Evolutionary conservation across 1,140 invertebrate species (phyloP).

Genomic region (Lepidurus apus): DNA sequence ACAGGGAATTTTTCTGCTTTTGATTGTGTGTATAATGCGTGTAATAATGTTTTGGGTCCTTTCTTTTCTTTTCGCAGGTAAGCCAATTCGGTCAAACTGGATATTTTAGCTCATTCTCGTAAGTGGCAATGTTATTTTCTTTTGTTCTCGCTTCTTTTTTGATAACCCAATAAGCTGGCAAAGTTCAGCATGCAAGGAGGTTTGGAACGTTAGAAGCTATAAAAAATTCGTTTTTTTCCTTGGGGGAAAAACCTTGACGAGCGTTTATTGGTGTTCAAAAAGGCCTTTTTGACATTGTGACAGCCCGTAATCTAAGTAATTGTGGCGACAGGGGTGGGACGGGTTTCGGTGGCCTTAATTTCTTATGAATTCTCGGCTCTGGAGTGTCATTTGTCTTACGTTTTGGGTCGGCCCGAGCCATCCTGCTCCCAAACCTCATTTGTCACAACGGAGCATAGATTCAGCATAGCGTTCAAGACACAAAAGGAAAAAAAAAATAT

Average conservation of each 20-base stretch:
- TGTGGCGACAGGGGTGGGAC: conserved; percentile 12
- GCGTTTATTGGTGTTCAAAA: background rate
- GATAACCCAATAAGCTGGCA: background rate
- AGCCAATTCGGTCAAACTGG: conserved; percentile 1
- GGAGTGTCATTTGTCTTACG: background rate
- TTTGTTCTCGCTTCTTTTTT: background rate
- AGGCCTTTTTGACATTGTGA: background rate
- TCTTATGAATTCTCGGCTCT: background rate
- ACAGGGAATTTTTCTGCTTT: background rate
- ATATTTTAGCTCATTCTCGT: background rate
- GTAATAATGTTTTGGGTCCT: background rate
- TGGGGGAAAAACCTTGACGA: background rate
- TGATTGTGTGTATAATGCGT: background rate
- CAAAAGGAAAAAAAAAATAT: background rate
- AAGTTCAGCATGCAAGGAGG: background rate
- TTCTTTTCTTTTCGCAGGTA: background rate
- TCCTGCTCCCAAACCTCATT: background rate
- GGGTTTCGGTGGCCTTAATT: conserved; percentile 1
- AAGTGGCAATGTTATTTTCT: background rate
- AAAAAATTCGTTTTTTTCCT: background rate
- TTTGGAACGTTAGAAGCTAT: background rate
- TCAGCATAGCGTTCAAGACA: background rate
- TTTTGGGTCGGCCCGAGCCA: background rate
- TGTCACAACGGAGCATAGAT: background rate
- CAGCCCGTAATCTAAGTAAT: conserved; percentile 9